Conservation (phyloP, 2,113 vertebrate genomes). For the Stegostoma tigrinum region DNA sequence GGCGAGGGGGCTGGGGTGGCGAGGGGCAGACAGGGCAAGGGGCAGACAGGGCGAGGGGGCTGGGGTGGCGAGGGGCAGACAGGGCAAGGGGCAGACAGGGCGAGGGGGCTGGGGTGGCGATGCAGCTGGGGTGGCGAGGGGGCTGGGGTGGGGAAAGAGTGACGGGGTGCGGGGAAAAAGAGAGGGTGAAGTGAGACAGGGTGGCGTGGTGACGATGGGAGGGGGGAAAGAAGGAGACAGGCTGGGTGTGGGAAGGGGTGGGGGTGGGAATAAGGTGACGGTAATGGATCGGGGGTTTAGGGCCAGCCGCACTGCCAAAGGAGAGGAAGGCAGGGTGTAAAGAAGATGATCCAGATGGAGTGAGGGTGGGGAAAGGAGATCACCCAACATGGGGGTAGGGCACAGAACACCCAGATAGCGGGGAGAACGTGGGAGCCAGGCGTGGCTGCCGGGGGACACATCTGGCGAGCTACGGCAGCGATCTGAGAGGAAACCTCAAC, state of each 20-base stretch:
- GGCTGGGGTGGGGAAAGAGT: neutral
- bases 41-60: no score
- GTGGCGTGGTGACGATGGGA: rapidly evolving
- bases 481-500: rapidly evolving
- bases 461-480: rapidly evolving
- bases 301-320: no score
- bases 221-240: neutral
- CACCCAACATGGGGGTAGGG: no score
- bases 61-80: no score
- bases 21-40: rapidly evolving
- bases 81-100: no score
- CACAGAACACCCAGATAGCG: rapidly evolving
- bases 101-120: no score
- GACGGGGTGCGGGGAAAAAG: no score
- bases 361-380: neutral
- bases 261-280: neutral
- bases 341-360: neutral
- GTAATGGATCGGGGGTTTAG: no score
- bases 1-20: rapidly evolving
- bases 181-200: no score
- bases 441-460: no score
- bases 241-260: no score
- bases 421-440: neutral
- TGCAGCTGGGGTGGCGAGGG: rapidly evolving
- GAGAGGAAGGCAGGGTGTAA: neutral